phyloP scores from a whole-genome alignment of 2,113 vertebrate species.

The Rhinichthys klamathensis region DNA sequence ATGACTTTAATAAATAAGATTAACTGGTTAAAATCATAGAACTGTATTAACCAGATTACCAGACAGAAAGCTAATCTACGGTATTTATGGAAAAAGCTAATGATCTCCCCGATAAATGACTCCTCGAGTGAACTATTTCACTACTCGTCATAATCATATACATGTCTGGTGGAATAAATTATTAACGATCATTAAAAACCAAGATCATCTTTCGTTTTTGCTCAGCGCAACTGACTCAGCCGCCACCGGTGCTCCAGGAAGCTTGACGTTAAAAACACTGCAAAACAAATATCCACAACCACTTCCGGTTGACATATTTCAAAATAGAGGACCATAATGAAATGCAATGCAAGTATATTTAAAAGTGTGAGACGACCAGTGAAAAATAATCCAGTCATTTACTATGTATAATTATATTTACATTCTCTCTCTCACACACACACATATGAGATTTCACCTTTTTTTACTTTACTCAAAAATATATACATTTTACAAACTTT shows the following conservation, averaged over 20 bases:
- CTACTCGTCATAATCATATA: neutral
- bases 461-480: neutral
- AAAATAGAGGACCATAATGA: constrained; percentile 22
- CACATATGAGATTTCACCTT: too few species aligned
- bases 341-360: neutral
- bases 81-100: neutral
- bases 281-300: constrained; percentile 12
- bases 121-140: neutral
- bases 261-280: neutral
- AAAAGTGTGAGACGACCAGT: too few species aligned
- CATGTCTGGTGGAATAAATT: neutral
- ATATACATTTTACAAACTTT: neutral
- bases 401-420: neutral
- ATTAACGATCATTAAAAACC: neutral
- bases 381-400: neutral
- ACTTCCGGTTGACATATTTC: constrained; percentile 12
- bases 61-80: neutral
- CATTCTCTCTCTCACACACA: too few species aligned
- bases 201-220: neutral
- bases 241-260: constrained; percentile 25
- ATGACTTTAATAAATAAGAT: neutral
- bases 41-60: neutral
- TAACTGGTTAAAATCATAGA: neutral
- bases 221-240: constrained; percentile 9
- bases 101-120: neutral